Base-by-base conservation (phyloP, 2,113 vertebrate species). In the Taxidea taxus region DNA sequence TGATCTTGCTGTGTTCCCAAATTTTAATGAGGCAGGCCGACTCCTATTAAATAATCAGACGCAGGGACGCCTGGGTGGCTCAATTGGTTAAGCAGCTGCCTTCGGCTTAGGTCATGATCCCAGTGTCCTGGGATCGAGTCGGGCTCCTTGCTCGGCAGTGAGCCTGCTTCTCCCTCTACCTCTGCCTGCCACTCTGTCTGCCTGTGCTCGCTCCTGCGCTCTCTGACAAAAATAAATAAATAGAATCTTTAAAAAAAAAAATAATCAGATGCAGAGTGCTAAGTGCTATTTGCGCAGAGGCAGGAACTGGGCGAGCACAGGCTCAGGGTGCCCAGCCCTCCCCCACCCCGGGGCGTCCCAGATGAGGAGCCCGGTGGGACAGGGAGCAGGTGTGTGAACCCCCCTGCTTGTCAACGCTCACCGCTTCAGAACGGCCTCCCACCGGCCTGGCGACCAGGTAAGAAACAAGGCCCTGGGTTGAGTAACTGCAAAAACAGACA, bases 401-500 rank as follows among this genome's bases (percentile, higher is more conserved):
- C 51, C 62, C 64, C 56, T 70, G 10, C 88, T 81, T 18, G 0
- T n/a, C 29, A 54, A 29, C 16, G 82, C 60, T 34, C 39, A 39
- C 1, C 2, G 13, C 49, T 37, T 42, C 60, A 92, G 74, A 83
- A 74, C 12, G 3, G 27, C 31, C 82, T 66, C 58, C 90, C 34
- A 60, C 37, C 21, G 4, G 27, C 31, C 47, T 49, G 31, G 49
- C 83, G 77, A 37, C 62, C 39, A 21, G 31, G 62, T 83, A 83
- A 91, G 83, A 90, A 89, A 93, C 47, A 44, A 95, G 62, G 29
- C 68, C 51, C 51, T 51, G 11, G 14, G 54, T 25, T 42, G 70
- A 87, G 66, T 11, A 20, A 51, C 15, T 94, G 58, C 78, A 87
- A 92, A 91, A 84, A n/a, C 11, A 91, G 58, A 95, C 91, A 62